Base-by-base conservation (phyloP, 2,113 vertebrate species). In the Tylochromis polylepis region DNA sequence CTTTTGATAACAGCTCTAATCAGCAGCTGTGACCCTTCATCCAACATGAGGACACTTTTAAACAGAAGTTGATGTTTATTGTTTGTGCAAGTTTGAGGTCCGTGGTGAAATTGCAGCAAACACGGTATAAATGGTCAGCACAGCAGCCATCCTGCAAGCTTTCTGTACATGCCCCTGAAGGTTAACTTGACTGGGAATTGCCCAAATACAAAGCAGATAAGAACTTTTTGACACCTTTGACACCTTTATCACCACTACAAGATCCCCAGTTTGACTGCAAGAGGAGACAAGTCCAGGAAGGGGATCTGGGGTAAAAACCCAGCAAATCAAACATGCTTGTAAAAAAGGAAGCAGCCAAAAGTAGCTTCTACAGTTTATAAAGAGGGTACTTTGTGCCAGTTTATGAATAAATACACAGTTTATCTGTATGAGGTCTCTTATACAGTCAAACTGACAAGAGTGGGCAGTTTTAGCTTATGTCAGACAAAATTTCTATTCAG, bases 21-120 rank as follows among this genome's bases (percentile, higher is more conserved):
- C 24, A 49, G 14, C 0, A 75, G 41, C 41, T 29, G 11, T 1
- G 41, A 49, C 5, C 15, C 24, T 72, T 4, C 43, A 70, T 16
- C 1, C 38, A 43, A 70, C n/a, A 27, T 24, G 24, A 49, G 70
- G 70, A 5, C 16, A 31, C 24, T 31, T 1, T 29, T 51, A 77
- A 0, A 51, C 11, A n/a, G 41, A 12, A 20, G 16, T 5, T 31
- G 24, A 51, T 2, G 27, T 77, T 51, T 51, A 8, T 29, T 77
- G 20, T 77, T 12, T 51, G 70, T 51, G 4, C 16, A 77, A 51
- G 10, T 51, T 77, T 51, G 43, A 77, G 43, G 43, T 51, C 43
- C 2, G 0, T 0, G 43, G 43, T n/a, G 43, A 29, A 51, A 31
- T 77, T 10, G 1, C 22, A 27, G 16, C 4, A 5, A 43, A 75